Evolutionary conservation across 2,113 vertebrate genomes (phyloP).

Genomic region (Cryptoleucopteryx plumbea): DNA sequence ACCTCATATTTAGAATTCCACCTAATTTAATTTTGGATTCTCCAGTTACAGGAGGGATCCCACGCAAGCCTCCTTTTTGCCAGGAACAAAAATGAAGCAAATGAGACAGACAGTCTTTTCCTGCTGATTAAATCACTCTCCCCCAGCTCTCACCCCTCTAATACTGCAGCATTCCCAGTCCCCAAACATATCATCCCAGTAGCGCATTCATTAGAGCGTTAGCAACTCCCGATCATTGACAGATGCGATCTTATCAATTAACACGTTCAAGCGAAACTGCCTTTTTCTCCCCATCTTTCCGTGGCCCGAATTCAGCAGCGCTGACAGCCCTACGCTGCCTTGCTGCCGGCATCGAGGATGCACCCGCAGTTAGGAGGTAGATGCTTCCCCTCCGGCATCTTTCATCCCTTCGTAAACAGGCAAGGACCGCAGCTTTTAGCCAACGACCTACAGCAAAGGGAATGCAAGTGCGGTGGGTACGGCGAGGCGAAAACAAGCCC

Average conservation of each 20-base stretch:
- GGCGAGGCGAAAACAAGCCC: conserved; percentile 17
- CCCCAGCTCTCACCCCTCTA: not conserved
- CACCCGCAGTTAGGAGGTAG: not conserved
- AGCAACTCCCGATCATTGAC: conserved; percentile 27
- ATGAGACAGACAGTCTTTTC: not conserved
- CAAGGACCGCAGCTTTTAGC: conserved; percentile 7
- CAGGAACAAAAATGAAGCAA: conserved; percentile 10
- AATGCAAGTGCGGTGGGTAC: not conserved
- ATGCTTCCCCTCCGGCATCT: conserved; percentile 18
- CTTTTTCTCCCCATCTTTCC: not conserved
- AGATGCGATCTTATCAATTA: conserved; percentile 48
- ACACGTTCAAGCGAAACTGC: conserved; percentile 13
- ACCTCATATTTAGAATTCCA: not conserved
- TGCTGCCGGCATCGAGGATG: conserved; percentile 31
- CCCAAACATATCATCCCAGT: not conserved
- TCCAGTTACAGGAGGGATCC: not conserved
- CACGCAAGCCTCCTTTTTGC: not conserved
- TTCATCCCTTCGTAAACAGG: not conserved
- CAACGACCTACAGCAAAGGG: conserved; percentile 22
- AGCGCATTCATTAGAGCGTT: not conserved
- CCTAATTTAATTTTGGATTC: not conserved
- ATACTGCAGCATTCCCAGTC: conserved; percentile 28
- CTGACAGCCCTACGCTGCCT: conserved; percentile 28
- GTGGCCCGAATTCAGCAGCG: conserved; percentile 49
- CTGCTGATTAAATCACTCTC: not conserved